Conservation (phyloP, 2,113 vertebrate genomes). For the Ginglymostoma cirratum region DNA sequence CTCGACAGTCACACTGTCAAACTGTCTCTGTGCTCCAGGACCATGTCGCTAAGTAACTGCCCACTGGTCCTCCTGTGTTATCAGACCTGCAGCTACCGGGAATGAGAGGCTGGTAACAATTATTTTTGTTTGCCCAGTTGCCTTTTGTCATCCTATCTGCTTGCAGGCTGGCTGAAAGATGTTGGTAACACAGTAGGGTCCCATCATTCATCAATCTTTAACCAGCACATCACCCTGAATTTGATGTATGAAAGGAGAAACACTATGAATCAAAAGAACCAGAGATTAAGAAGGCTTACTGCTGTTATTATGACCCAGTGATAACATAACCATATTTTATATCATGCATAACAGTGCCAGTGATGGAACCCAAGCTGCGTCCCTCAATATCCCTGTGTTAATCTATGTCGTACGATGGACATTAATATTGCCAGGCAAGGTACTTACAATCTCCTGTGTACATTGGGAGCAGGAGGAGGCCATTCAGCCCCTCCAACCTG, state of each 20-base stretch:
- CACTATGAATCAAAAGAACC: constrained; percentile 55
- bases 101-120: neutral
- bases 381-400: neutral
- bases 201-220: constrained; percentile 23
- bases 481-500: neutral
- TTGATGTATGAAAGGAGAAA: constrained; percentile 54
- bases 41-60: constrained; percentile 1
- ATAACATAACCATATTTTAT: constrained; percentile 41
- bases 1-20: neutral
- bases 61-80: neutral
- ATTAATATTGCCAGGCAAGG: neutral
- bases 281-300: constrained; percentile 61
- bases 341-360: neutral
- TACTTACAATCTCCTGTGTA: neutral
- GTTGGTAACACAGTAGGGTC: neutral
- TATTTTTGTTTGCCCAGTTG: neutral
- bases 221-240: constrained; percentile 38
- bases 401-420: neutral
- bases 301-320: constrained; percentile 52
- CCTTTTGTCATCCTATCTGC: constrained; percentile 5
- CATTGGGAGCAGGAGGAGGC: neutral
- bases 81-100: neutral
- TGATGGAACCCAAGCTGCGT: neutral
- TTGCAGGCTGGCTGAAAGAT: neutral
- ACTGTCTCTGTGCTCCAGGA: neutral